A percentile compares a stretch with the other conserved stretches of the same genome.
Conservation (phyloP, 2,113 vertebrate species). For the Chrysochloris asiatica region DNA sequence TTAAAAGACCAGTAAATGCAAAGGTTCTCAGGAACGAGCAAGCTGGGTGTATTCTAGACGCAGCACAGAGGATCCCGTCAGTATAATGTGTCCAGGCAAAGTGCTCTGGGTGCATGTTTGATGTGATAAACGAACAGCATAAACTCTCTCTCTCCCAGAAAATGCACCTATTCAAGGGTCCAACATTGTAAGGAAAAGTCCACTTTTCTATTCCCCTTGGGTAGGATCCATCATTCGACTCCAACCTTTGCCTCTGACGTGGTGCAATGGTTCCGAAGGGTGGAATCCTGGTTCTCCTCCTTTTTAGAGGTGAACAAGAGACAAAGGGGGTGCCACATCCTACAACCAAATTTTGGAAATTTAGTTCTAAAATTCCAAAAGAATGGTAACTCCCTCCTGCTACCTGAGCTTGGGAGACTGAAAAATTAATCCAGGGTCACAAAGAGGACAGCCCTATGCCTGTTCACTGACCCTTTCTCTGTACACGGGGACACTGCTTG, state of each 20-base stretch:
- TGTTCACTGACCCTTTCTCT: not conserved
- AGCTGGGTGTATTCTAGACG: not conserved
- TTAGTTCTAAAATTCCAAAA: not conserved
- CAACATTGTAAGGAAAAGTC: too few relatives aligned
- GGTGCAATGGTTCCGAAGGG: not conserved
- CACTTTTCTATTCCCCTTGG: not conserved
- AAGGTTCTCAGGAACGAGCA: not conserved
- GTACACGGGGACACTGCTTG: not conserved
- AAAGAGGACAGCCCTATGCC: rapidly evolving
- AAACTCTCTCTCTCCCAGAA: not conserved
- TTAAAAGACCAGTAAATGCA: not conserved
- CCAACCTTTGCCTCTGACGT: not conserved
- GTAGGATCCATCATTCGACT: not conserved
- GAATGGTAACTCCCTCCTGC: not conserved
- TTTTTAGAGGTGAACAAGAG: not conserved
- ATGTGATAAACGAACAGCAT: too few relatives aligned
- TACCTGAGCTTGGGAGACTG: not conserved
- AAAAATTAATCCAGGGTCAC: not conserved
- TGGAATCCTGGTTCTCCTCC: not conserved
- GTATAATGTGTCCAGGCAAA: not conserved
- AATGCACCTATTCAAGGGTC: not conserved
- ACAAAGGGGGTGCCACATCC: not conserved
- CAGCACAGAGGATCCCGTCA: not conserved
- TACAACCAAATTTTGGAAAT: too few relatives aligned
- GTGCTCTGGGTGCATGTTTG: rapidly evolving